Evolutionary conservation across 2,113 vertebrate species (phyloP).

Genomic region (Hymenochirus boettgeri): DNA sequence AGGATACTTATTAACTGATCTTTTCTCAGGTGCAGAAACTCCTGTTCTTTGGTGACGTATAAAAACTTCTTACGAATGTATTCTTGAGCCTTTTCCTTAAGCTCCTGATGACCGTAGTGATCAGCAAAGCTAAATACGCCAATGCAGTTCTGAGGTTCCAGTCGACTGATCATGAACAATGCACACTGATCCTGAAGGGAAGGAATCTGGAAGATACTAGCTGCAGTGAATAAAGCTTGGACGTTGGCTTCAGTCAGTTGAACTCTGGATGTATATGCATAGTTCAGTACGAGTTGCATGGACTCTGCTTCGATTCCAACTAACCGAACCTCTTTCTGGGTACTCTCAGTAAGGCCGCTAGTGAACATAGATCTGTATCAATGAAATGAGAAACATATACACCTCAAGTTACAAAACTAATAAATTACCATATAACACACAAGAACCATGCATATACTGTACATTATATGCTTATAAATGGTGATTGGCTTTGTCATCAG

Average conservation of each 20-base stretch:
- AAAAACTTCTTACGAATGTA: conserved; percentile 97
- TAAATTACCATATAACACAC: too few species aligned
- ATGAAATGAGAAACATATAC: too few species aligned
- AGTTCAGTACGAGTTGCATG: conserved; percentile 95
- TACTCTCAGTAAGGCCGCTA: conserved; percentile 98
- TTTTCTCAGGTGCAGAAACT: conserved; percentile 94
- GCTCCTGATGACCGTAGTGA: conserved; percentile 92
- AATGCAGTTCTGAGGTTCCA: conserved; percentile 97
- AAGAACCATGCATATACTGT: too few species aligned
- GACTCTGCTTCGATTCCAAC: conserved; percentile 96
- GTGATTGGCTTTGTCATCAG: too few species aligned
- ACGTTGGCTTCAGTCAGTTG: conserved; percentile 91
- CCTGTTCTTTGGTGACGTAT: conserved; percentile 91
- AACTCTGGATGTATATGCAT: conserved; percentile 94
- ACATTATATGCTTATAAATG: too few species aligned
- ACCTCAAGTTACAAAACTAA: too few species aligned
- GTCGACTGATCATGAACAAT: conserved; percentile 94
- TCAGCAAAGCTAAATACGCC: conserved; percentile 98
- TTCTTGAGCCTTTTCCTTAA: conserved; percentile 87
- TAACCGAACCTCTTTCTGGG: conserved; percentile 90
- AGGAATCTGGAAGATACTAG: conserved; percentile 98
- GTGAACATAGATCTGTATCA: conserved; percentile 87
- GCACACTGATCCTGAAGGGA: conserved; percentile 96
- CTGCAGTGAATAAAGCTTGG: conserved; percentile 96
- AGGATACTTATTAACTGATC: conserved; percentile 95